Conservation (phyloP, 2,888 invertebrate genomes). For the Cataglyphis albicans region DNA sequence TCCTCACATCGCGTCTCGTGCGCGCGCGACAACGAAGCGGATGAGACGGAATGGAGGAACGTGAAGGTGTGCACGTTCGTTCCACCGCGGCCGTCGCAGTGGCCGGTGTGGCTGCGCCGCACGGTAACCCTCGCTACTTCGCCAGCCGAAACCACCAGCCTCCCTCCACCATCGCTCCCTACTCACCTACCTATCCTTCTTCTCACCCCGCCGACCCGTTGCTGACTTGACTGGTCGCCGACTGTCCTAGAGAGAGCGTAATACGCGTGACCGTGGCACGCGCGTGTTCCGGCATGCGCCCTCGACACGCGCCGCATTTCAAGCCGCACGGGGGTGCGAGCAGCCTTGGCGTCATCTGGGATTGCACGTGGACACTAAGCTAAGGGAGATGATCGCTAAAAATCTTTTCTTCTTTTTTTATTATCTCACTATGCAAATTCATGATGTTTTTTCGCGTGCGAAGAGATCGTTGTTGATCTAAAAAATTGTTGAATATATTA, state of each 20-base stretch:
- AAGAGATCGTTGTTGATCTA: background rate
- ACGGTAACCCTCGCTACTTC: conserved; percentile 39
- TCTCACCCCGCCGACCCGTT: conserved; percentile 28
- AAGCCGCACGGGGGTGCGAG: background rate
- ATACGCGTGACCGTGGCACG: conserved; percentile 67
- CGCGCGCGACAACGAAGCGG: background rate
- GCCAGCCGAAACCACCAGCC: conserved; percentile 57
- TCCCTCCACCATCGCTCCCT: conserved; percentile 21
- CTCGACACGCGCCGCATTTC: conserved; percentile 57
- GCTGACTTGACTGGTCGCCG: conserved; percentile 40
- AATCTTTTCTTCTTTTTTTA: background rate
- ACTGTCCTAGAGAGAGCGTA: conserved; percentile 48
- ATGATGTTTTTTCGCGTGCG: background rate
- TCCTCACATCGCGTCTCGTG: conserved; percentile 38
- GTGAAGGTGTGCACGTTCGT: conserved; percentile 1
- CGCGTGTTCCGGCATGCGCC: conserved; percentile 69
- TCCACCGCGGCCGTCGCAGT: conserved; percentile 46
- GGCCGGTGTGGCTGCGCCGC: conserved; percentile 48
- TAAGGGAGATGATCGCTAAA: background rate
- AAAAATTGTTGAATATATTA: background rate
- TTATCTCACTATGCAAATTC: background rate
- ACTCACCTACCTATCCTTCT: conserved; percentile 8
- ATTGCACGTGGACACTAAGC: background rate
- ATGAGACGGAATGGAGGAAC: background rate
- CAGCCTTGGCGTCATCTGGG: conserved; percentile 58